Percentiles rank a stretch among this genome's conserved stretches.
Conservation (phyloP, 2,888 invertebrate genomes). For the Nomada fucata region DNA sequence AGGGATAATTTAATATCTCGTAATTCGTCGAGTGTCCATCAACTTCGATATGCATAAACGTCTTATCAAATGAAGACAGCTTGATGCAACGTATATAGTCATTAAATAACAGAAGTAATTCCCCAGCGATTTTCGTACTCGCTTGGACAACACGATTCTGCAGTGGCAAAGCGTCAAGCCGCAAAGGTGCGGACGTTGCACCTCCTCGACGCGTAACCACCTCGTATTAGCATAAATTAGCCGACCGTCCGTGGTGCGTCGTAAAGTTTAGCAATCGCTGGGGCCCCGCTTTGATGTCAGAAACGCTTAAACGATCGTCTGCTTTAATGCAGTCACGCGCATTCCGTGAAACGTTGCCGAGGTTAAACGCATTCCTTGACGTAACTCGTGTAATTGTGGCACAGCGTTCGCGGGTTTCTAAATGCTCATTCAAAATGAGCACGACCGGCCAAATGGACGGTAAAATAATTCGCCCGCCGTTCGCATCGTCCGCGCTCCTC, state of each 20-base stretch:
- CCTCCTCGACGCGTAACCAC: slow-evolving; percentile 74
- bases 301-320: slow-evolving; percentile 33
- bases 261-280: slow-evolving; percentile 62
- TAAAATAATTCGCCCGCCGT: slow-evolving; percentile 18
- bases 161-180: slow-evolving; percentile 10
- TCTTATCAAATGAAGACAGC: background rate
- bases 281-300: slow-evolving; percentile 45
- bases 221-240: slow-evolving; percentile 79
- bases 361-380: slow-evolving; percentile 51
- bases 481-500: background rate
- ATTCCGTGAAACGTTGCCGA: slow-evolving; percentile 23
- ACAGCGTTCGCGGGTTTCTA: slow-evolving; percentile 16
- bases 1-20: too few species aligned
- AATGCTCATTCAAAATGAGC: slow-evolving; percentile 21
- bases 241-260: slow-evolving; percentile 43
- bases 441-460: slow-evolving; percentile 1
- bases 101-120: background rate
- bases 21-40: background rate
- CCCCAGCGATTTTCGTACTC: background rate
- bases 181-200: slow-evolving; percentile 72
- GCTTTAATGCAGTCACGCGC: slow-evolving; percentile 34
- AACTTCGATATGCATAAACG: background rate
- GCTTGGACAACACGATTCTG: background rate
- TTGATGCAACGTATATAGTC: too few species aligned
- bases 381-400: slow-evolving; percentile 47